Conservation (phyloP, 2,113 vertebrate genomes). For the Recurvirostra avosetta region DNA sequence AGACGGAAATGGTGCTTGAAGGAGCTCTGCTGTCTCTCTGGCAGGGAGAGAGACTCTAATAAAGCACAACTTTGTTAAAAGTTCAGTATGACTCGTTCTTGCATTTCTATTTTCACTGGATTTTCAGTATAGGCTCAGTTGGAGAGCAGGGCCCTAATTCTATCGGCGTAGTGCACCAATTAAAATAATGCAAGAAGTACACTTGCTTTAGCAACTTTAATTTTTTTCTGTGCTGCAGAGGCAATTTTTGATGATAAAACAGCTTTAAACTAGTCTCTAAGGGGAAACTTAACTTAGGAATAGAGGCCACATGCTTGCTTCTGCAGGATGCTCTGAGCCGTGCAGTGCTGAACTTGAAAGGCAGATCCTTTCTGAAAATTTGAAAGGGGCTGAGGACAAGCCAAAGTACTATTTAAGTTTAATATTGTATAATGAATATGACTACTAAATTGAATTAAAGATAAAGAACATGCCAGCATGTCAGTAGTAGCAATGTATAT, state of each 20-base stretch:
- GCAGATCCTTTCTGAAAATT: neutral
- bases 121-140: neutral
- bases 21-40: neutral
- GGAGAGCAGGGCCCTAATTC: neutral
- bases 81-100: neutral
- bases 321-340: neutral
- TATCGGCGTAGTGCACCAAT: neutral
- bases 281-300: neutral
- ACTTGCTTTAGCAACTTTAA: neutral
- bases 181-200: neutral
- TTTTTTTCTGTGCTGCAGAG: neutral
- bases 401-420: neutral
- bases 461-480: neutral
- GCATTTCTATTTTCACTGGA: neutral
- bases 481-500: neutral
- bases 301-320: neutral
- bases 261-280: neutral
- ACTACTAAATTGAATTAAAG: neutral
- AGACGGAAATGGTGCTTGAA: neutral
- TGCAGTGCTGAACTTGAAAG: neutral
- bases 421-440: neutral
- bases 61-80: neutral
- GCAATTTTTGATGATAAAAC: neutral
- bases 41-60: neutral
- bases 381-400: neutral